Conservation (phyloP, 2,797 vertebrate species). For the Borostomias antarcticus region DNA sequence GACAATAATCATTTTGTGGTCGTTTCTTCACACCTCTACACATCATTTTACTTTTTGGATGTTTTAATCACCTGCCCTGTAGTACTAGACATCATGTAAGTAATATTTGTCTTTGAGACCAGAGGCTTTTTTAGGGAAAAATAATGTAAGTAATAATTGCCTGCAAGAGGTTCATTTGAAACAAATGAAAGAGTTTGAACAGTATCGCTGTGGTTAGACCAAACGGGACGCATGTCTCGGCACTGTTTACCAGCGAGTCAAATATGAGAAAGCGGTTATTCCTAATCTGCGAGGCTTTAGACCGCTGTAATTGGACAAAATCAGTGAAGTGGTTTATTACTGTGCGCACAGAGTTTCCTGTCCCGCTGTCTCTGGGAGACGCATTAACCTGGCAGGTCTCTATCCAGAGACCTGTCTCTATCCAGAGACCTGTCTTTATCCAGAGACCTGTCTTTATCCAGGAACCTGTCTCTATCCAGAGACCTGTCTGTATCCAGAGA, state of each 20-base stretch:
- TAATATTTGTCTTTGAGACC: background rate
- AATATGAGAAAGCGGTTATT: conserved; percentile 36
- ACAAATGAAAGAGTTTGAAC: background rate
- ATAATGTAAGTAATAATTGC: background rate
- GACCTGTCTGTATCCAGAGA: too few relatives aligned
- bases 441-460: conserved; percentile 35
- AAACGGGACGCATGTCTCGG: conserved; percentile 16
- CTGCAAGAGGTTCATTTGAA: background rate
- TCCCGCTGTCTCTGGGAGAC: conserved; percentile 34
- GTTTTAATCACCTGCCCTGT: too few relatives aligned
- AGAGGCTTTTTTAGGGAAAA: background rate
- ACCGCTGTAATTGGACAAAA: conserved; percentile 43
- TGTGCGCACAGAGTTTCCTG: conserved; percentile 44
- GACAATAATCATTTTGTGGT: too few relatives aligned
- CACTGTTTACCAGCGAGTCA: conserved; percentile 40
- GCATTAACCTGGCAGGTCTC: conserved; percentile 50
- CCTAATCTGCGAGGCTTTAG: conserved; percentile 47
- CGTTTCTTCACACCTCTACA: too few relatives aligned
- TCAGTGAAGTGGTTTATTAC: conserved; percentile 45
- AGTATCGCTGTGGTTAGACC: background rate
- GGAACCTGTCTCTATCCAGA: conserved; percentile 44
- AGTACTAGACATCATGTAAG: too few relatives aligned
- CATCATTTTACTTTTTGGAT: too few relatives aligned
- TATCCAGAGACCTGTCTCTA: conserved; percentile 40
- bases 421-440: conserved; percentile 38